Percentiles rank a stretch among this genome's conserved stretches.
Conservation (phyloP, 2,888 invertebrate species). For the Morinoia aosen region DNA sequence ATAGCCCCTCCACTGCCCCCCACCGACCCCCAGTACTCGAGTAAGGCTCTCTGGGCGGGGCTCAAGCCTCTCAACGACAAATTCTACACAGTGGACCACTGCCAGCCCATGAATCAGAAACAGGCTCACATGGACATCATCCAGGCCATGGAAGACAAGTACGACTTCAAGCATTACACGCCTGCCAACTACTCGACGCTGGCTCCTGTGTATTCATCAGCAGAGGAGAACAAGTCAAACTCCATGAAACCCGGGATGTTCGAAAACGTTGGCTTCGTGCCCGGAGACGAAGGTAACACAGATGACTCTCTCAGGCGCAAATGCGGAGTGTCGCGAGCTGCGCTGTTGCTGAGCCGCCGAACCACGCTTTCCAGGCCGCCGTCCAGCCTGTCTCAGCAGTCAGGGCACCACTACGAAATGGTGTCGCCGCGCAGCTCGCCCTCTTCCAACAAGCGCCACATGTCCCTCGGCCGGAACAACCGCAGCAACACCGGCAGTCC, state of each 20-base stretch:
- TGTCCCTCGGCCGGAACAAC: slow-evolving; percentile 61
- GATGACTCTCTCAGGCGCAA: slow-evolving; percentile 75
- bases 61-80: slow-evolving; percentile 71
- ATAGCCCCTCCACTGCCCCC: slow-evolving; percentile 55
- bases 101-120: slow-evolving; percentile 68
- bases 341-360: slow-evolving; percentile 57
- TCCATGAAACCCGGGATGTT: slow-evolving; percentile 56
- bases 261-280: slow-evolving; percentile 70
- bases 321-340: slow-evolving; percentile 49
- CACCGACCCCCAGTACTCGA: slow-evolving; percentile 74
- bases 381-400: slow-evolving; percentile 45
- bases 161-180: slow-evolving; percentile 66
- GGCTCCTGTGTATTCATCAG: slow-evolving; percentile 49
- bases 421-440: slow-evolving; percentile 56
- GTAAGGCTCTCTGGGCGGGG: slow-evolving; percentile 85
- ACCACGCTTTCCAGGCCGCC: slow-evolving; percentile 61
- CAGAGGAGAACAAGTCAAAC: slow-evolving; percentile 50
- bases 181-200: slow-evolving; percentile 64
- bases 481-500: slow-evolving; percentile 54
- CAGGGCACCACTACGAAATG: slow-evolving; percentile 63
- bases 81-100: slow-evolving; percentile 68
- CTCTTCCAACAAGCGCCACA: slow-evolving; percentile 58
- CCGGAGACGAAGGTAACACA: slow-evolving; percentile 81
- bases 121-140: slow-evolving; percentile 64
- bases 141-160: slow-evolving; percentile 63